phyloP scores from a whole-genome alignment of 2,888 invertebrate species.

The Papilio protenor region DNA sequence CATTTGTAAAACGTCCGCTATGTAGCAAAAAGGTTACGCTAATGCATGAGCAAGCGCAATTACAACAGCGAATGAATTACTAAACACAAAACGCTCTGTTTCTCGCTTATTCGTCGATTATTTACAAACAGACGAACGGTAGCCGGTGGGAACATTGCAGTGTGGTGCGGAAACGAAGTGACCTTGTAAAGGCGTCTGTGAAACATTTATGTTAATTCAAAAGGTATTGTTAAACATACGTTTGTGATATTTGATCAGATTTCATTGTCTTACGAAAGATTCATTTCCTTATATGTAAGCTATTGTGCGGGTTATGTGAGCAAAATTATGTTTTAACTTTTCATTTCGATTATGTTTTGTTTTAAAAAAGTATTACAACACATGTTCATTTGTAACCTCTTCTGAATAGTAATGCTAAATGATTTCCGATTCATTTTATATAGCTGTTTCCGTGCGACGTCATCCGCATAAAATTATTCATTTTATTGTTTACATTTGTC shows the following conservation, averaged over 20 bases:
- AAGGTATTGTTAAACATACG: conserved; percentile 17
- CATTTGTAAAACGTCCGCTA: not conserved
- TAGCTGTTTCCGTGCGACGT: no score
- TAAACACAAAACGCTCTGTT: conserved; percentile 32
- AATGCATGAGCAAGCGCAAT: conserved; percentile 2
- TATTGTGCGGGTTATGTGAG: not conserved
- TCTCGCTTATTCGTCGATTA: conserved; percentile 12
- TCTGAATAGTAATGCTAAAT: not conserved
- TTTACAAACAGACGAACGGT: conserved; percentile 30
- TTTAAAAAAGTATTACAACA: not conserved
- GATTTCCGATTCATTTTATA: not conserved
- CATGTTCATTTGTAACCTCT: not conserved
- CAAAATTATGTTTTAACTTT: not conserved
- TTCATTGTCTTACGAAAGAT: conserved; percentile 7
- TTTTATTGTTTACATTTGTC: no score
- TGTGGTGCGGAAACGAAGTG: conserved; percentile 19
- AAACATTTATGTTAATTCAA: conserved; percentile 22
- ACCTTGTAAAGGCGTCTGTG: conserved; percentile 22
- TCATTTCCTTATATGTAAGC: conserved; percentile 17
- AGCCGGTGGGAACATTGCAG: conserved; percentile 22
- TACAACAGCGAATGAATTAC: conserved; percentile 29
- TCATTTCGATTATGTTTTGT: not conserved
- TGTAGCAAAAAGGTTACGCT: conserved; percentile 14
- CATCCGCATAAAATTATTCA: no score
- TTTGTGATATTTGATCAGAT: conserved; percentile 19